Evolutionary conservation across 2,888 invertebrate species (phyloP).

Genomic region (Drosophila villosipedis): DNA sequence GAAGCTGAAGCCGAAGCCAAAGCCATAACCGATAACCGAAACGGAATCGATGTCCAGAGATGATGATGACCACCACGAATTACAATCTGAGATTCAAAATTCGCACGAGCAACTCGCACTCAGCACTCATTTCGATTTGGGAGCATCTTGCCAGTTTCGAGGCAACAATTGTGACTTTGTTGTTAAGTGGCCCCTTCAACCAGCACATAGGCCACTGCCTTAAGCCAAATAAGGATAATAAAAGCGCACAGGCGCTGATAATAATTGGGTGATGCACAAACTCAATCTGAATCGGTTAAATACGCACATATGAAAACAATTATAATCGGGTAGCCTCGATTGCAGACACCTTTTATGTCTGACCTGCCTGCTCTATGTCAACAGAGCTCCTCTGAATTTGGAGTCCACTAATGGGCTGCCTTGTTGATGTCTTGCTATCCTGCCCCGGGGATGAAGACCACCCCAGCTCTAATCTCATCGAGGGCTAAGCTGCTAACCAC

Average conservation of each 20-base stretch:
- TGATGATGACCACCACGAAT: conserved; percentile 43
- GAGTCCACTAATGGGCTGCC: not conserved
- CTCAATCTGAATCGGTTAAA: not conserved
- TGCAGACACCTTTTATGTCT: not conserved
- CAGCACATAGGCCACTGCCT: conserved; percentile 21
- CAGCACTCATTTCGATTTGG: not conserved
- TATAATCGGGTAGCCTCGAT: not conserved
- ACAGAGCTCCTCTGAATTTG: not conserved
- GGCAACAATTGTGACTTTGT: conserved; percentile 28
- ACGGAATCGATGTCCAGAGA: conserved; percentile 24
- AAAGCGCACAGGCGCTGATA: not conserved
- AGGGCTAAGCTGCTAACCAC: too few relatives aligned
- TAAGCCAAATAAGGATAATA: conserved; percentile 22
- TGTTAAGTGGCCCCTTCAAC: conserved; percentile 30
- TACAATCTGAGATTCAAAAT: conserved; percentile 36
- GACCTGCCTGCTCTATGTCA: not conserved
- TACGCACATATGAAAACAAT: not conserved
- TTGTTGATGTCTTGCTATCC: not conserved
- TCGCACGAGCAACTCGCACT: conserved; percentile 29
- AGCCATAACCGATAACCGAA: conserved; percentile 9
- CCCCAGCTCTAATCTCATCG: not conserved
- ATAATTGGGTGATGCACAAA: not conserved
- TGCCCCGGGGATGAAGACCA: not conserved
- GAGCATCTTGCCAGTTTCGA: not conserved
- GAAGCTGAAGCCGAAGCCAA: not conserved